Evolutionary conservation across 2,113 vertebrate genomes (phyloP), one percentile per base, ranked within the genome.

Genomic region (Otus sunia): DNA sequence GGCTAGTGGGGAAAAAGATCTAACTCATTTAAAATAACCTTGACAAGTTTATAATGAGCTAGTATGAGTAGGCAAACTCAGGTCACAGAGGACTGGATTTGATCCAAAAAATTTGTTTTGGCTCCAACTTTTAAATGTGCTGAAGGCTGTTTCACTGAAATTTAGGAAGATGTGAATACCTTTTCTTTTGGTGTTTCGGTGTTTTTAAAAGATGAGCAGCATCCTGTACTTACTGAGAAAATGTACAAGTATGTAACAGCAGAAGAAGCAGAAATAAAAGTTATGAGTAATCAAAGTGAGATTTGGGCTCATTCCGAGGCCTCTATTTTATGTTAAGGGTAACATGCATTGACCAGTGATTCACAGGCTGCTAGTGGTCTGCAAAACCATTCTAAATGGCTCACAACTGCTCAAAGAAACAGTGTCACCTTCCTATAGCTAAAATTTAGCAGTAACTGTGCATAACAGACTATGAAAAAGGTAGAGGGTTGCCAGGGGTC

Each of bases 1-100:
- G 86, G 86, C 36, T 80, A 69, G 75, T 15, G 15, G 8, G 18
- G 27, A 49, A 79, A 79, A 88, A 86, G 39, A 69, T 74, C 59
- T 91, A 88, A 87, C 20, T 91, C 22, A 88, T 88, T 94, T 80
- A 50, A 86, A 96, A 94, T 41, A 92, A 37, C 52, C 47, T 86
- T 88, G 91, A 80, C 75, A 83, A 79, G 63, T 93, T 92, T 94
- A 77, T 88, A 92, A 96, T 92, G 63, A 94, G 50, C 41, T 94
- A 55, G 45, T 77, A 91, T 69, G 55, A 88, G n/a, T 37, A 86
- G 34, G 59, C 18, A 88, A 76, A 12, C 27, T 83, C 58, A 50
- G 53, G 67, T 95, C 78, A 76, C 52, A 82, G 47, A 68, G 55
- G 27, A 78, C 52, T 72, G 92, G 85, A 77, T 55, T 77, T 63